Evolutionary conservation across 2,888 invertebrate genomes (phyloP), one percentile per base, ranked within the genome.

Genomic region (Drosophila recens): DNA sequence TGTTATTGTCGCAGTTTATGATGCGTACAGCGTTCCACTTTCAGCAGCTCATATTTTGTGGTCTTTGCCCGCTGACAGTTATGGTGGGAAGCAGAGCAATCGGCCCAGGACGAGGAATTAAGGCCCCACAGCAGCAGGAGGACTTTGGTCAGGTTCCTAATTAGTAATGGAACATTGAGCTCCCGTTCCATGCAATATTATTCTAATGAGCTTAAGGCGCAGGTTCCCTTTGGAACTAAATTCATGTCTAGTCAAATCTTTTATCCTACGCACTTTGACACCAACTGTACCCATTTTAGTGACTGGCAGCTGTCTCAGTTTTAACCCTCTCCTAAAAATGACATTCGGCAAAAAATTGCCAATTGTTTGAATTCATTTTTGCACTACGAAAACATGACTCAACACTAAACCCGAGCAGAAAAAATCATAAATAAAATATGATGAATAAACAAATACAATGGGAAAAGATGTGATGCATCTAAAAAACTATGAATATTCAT

Each of bases 401-500:
- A 48, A 71, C 87, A 84, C 34, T 62, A 69, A 69, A 66, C 8
- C 46, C 51, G 49, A 36, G 43, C 20, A 30, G 42, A 43, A 66
- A 48, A 78, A 79, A 74, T 72, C 81, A 79, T 83, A 83, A 81
- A 86, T 81, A 86, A 84, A 80, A 84, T 79, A 56, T 76, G 73
- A 79, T 69, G 74, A 72, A 71, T 80, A 77, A 81, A 70, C 84
- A 82, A 88, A 87, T 77, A 84, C 77, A 89, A 87, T 85, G 58
- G 72, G 23, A n/a, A 46, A 58, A 62, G 52, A 54, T 51, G 61
- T 49, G 68, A 62, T 63, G 59, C 70, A 57, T 59, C 72, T 75
- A 80, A 86, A 72, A 73, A 80, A 84, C 87, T 87, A 87, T 87
- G 87, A 87, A 87, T 87, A 87, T 87, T 87, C 87, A 87, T 87